Evolutionary conservation across 2,888 invertebrate species (phyloP).

Genomic region (Drosophila pegasa): DNA sequence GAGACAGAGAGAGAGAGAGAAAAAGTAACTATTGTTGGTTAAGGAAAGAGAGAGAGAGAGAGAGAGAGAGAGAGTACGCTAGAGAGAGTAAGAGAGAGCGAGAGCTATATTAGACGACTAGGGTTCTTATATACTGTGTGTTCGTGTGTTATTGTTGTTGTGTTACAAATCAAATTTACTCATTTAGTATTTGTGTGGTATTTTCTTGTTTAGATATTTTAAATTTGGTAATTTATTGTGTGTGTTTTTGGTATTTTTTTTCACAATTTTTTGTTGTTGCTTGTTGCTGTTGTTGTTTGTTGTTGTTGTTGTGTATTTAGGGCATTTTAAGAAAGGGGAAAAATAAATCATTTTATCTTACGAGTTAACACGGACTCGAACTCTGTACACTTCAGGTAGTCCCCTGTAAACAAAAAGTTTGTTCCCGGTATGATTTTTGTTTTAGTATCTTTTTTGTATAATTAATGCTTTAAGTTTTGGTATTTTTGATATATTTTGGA

Average conservation of each 20-base stretch:
- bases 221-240: constrained; percentile 15
- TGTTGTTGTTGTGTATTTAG: constrained; percentile 29
- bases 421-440: constrained; percentile 79
- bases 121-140: constrained; percentile 32
- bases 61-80: constrained; percentile 24
- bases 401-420: constrained; percentile 86
- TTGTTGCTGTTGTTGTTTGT: constrained; percentile 3
- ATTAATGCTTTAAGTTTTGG: constrained; percentile 37
- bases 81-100: constrained; percentile 23
- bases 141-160: constrained; percentile 36
- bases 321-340: constrained; percentile 54
- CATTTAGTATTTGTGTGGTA: constrained; percentile 32
- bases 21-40: neutral
- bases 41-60: constrained; percentile 2
- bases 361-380: constrained; percentile 94
- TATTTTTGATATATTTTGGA: constrained; percentile 29
- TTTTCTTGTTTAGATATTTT: constrained; percentile 10
- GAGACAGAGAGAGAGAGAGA: constrained; percentile 8
- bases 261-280: no score
- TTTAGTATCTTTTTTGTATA: constrained; percentile 53
- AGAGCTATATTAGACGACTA: constrained; percentile 51
- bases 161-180: constrained; percentile 36
- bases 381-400: constrained; percentile 93
- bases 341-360: constrained; percentile 87
- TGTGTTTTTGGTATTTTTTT: constrained; percentile 23